Percentiles rank a stretch among this genome's conserved stretches.
Conservation (phyloP, 2,797 vertebrate genomes). For the Hydrolagus colliei region DNA sequence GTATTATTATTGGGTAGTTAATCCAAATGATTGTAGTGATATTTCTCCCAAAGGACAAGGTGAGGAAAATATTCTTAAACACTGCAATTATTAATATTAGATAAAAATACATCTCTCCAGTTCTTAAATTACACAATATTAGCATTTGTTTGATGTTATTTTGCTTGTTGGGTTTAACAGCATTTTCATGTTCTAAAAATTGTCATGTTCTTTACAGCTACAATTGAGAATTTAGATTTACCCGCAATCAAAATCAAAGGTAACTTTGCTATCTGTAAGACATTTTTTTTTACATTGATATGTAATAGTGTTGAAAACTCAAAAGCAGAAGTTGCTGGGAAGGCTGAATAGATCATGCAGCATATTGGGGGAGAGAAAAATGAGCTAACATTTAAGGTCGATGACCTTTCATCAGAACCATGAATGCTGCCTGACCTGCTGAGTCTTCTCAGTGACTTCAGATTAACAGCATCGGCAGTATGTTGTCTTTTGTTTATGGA, state of each 20-base stretch:
- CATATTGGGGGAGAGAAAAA: no score
- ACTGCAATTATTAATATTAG: neutral
- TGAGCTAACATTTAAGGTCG: no score
- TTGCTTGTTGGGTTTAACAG: neutral
- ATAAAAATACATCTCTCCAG: neutral
- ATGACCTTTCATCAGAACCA: no score
- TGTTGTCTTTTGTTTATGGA: no score
- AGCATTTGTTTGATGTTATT: neutral
- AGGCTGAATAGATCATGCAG: no score
- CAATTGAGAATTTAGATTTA: neutral
- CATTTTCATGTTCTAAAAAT: neutral
- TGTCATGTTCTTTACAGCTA: neutral
- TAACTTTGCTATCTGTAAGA: neutral
- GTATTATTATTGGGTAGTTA: conserved; percentile 94
- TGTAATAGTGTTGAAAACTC: neutral
- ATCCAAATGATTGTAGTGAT: conserved; percentile 83
- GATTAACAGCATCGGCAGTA: no score
- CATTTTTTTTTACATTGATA: neutral
- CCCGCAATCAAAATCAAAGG: neutral
- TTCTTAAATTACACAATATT: neutral
- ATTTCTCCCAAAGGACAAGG: conserved; percentile 83
- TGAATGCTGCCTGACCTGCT: no score
- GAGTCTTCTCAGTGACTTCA: no score
- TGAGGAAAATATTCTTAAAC: conserved; percentile 48
- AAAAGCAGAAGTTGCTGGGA: no score